Percentiles rank a stretch among this genome's conserved stretches.
These are phyloP conservation scores for Micromys minutus DNA, from an alignment of 2,113 vertebrate species.

Conservation along the genomic window DNA sequence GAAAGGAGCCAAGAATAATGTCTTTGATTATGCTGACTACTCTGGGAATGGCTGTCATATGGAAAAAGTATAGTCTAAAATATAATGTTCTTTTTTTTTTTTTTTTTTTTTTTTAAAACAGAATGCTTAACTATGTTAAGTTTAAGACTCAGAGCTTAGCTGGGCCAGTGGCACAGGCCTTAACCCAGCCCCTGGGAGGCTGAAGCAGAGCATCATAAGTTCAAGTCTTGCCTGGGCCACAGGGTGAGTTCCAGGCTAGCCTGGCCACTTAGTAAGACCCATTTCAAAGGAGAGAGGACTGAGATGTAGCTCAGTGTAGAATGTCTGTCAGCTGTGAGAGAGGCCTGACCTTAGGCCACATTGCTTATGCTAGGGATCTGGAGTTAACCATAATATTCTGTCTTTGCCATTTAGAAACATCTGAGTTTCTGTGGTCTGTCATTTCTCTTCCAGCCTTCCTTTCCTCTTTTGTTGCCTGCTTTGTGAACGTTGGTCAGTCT, in stretches of 20 bases:
- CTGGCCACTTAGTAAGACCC: background rate
- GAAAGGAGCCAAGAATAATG: conserved; percentile 85
- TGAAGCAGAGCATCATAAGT: background rate
- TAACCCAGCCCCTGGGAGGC: background rate
- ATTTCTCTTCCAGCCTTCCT: background rate
- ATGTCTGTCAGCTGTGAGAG: too few species aligned
- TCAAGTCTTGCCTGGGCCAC: background rate
- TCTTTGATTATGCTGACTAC: conserved; percentile 86
- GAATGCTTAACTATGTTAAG: conserved; percentile 25
- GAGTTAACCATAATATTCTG: background rate
- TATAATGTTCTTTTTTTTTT: background rate
- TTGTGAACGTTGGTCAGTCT: conserved; percentile 31
- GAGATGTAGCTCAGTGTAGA: background rate
- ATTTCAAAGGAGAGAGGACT: background rate
- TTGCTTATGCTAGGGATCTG: background rate
- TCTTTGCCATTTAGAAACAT: background rate
- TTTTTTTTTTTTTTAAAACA: background rate
- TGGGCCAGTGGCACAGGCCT: background rate
- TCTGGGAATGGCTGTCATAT: conserved; percentile 82
- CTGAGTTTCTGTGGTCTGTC: background rate
- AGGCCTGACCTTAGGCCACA: background rate
- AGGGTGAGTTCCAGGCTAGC: background rate
- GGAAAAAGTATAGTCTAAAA: conserved; percentile 82
- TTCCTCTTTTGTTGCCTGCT: background rate
- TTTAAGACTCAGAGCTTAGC: conserved; percentile 47